Evolutionary conservation across 2,888 invertebrate genomes (phyloP).

Genomic region (Hypercompe scribonia): DNA sequence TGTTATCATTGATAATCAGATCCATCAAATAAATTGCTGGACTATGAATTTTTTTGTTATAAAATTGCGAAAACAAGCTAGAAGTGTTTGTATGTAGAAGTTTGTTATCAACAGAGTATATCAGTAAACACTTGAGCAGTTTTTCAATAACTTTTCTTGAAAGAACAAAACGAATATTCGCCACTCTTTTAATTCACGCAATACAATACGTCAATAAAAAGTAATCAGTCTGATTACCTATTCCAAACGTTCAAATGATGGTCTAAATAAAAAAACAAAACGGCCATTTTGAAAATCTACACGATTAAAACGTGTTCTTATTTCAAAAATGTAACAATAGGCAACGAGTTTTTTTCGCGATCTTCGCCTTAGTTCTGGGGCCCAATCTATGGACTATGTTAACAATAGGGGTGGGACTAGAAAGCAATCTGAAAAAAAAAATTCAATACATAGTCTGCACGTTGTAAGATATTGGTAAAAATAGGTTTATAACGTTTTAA

Average conservation of each 20-base stretch:
- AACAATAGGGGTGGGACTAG: slow-evolving; percentile 61
- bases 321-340: slow-evolving; percentile 69
- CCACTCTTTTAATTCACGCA: slow-evolving; percentile 18
- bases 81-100: no score
- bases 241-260: slow-evolving; percentile 58
- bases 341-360: slow-evolving; percentile 68
- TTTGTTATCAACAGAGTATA: background rate
- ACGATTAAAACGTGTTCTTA: slow-evolving; percentile 64
- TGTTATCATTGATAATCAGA: background rate
- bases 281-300: slow-evolving; percentile 62
- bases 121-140: background rate
- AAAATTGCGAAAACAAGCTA: background rate
- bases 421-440: slow-evolving; percentile 27
- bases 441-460: slow-evolving; percentile 20
- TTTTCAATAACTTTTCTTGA: background rate
- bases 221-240: slow-evolving; percentile 8
- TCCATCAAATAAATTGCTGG: background rate
- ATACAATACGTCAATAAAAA: background rate
- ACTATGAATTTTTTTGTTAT: background rate
- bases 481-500: slow-evolving; percentile 54
- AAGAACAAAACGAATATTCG: slow-evolving; percentile 8
- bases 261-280: slow-evolving; percentile 55
- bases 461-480: slow-evolving; percentile 39
- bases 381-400: slow-evolving; percentile 63
- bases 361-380: slow-evolving; percentile 64